These are phyloP conservation scores for Tragelaphus oryx DNA, from an alignment of 2,797 vertebrate genomes.

Conservation along the genomic window DNA sequence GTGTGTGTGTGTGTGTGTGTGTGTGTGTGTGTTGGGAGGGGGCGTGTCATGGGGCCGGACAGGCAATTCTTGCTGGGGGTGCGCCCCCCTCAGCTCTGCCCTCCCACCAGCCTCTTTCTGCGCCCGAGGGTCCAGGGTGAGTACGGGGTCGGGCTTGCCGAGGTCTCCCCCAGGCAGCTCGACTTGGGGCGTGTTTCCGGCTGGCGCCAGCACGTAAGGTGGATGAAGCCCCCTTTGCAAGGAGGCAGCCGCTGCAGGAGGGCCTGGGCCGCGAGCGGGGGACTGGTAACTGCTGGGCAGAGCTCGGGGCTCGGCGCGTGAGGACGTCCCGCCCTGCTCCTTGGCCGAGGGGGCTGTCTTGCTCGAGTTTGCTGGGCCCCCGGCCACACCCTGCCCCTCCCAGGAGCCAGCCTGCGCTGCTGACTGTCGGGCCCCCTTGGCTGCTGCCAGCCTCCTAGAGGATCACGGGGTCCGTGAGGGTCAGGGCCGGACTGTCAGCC, in stretches of 20 bases:
- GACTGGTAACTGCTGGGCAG: neutral
- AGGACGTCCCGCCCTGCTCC: neutral
- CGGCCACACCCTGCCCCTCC: neutral
- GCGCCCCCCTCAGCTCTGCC: fast-evolving
- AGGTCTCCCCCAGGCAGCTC: neutral
- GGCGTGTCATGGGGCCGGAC: fast-evolving
- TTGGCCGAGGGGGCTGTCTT: fast-evolving
- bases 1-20: neutral
- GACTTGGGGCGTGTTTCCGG: fast-evolving
- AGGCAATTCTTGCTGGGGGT: fast-evolving
- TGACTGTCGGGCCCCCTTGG: too few species aligned
- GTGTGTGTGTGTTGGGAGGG: too few species aligned
- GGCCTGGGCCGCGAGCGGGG: neutral
- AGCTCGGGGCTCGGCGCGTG: neutral
- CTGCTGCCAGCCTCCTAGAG: neutral
- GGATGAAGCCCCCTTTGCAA: neutral
- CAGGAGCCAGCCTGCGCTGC: neutral
- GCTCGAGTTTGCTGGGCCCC: neutral
- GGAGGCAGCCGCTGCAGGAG: neutral
- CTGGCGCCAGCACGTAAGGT: neutral
- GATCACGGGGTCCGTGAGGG: neutral
- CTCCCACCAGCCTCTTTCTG: neutral
- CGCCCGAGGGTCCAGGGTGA: fast-evolving
- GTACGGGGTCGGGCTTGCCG: too few species aligned
- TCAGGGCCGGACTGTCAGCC: neutral